phyloP scores from a whole-genome alignment of 1,140 invertebrate species.

The Magallana gigas region DNA sequence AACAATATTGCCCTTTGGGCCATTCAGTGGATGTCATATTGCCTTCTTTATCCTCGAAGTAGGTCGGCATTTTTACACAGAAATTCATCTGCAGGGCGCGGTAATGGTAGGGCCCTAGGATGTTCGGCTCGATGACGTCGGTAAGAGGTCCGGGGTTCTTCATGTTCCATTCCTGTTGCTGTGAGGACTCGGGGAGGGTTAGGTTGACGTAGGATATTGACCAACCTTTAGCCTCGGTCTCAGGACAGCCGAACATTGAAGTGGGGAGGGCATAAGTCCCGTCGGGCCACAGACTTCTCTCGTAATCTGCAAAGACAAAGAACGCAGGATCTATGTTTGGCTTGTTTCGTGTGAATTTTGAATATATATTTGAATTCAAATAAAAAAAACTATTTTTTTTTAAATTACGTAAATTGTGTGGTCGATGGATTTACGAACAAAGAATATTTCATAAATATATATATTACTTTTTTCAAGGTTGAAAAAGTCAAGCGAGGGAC shows the following conservation, averaged over 20 bases:
- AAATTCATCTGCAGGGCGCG: conserved; percentile 43
- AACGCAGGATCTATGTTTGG: background rate
- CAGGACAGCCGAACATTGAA: conserved; percentile 51
- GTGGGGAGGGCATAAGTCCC: conserved; percentile 34
- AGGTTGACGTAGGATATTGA: conserved; percentile 36
- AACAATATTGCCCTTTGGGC: conserved; percentile 38
- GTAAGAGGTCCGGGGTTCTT: background rate
- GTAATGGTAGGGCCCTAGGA: conserved; percentile 36
- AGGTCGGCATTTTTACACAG: conserved; percentile 20
- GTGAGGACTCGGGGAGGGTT: background rate
- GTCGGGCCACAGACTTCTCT: conserved; percentile 20
- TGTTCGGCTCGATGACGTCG: conserved; percentile 37
- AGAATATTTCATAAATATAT: too few species aligned
- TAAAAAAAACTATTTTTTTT: too few species aligned
- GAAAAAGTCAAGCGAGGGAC: too few species aligned
- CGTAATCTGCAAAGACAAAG: background rate
- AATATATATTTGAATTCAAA: too few species aligned
- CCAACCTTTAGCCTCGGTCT: conserved; percentile 14
- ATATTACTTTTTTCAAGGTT: too few species aligned
- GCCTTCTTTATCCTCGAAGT: background rate
- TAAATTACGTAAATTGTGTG: too few species aligned
- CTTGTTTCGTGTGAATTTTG: too few species aligned
- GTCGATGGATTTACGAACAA: too few species aligned
- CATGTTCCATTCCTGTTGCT: conserved; percentile 25
- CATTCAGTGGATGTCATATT: background rate